Percentiles rank a stretch among this genome's conserved stretches.
Evolutionary conservation across 1,140 invertebrate genomes (phyloP).

Genomic region (Cotesia glomerata): DNA sequence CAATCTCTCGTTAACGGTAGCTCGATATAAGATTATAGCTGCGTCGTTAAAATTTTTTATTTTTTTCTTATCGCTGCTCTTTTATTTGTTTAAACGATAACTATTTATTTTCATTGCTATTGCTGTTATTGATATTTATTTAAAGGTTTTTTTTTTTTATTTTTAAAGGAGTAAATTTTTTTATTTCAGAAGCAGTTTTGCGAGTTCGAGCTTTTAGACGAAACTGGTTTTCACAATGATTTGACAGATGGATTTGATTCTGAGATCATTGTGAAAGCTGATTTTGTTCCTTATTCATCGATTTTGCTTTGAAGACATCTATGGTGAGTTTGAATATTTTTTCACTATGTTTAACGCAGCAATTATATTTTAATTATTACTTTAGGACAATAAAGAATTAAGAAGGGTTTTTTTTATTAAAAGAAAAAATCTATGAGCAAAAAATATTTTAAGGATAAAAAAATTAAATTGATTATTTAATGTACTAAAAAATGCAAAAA

Average conservation of each 20-base stretch:
- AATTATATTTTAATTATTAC: no score
- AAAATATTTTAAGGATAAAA: no score
- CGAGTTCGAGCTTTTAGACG: slow-evolving; percentile 60
- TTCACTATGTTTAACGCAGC: no score
- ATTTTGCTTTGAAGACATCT: background rate
- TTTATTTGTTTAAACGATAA: background rate
- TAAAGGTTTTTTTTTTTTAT: background rate
- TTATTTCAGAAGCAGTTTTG: background rate
- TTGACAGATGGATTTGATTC: slow-evolving; percentile 83
- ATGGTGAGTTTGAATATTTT: background rate
- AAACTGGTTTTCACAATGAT: slow-evolving; percentile 93
- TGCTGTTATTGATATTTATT: background rate
- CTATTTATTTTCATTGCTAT: background rate
- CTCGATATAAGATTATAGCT: background rate
- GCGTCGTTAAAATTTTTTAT: background rate
- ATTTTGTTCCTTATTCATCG: slow-evolving; percentile 73
- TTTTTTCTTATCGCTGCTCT: no score
- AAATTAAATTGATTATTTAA: no score
- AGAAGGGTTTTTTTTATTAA: no score
- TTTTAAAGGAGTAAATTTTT: background rate
- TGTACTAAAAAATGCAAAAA: no score
- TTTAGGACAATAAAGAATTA: no score
- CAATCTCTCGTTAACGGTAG: slow-evolving; percentile 28
- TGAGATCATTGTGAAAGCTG: slow-evolving; percentile 95
- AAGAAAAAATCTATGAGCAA: no score